Base-by-base conservation (phyloP, 1,140 invertebrate genomes). In the Pseudomyrmex concolor region DNA sequence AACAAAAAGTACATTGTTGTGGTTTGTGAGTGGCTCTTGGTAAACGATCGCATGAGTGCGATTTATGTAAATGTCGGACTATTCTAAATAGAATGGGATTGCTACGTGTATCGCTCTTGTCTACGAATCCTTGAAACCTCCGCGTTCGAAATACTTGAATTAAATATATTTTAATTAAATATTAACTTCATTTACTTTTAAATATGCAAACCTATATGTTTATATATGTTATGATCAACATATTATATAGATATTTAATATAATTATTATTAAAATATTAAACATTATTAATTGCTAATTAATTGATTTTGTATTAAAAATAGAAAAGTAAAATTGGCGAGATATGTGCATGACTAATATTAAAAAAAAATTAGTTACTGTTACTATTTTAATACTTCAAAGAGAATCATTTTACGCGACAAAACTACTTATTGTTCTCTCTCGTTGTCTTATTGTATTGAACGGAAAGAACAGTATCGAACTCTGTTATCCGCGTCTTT, bases 161-260 rank as follows among this genome's bases (percentile, higher is more conserved):
- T 4, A 12, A 68, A 68, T 55, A 67, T 68, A 51, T 7, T 70
- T 1, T 34, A 70, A 50, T 70, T 60, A 70, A 48, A 68, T 78
- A 48, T 68, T 70, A 51, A 10, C 50, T 12, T 25, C 59, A 25
- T 68, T 25, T n/a, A 19, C 13, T 43, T 7, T 34, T 34, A 34
- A 34, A 34, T 4, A 34, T 5, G 34, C 34, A 34, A 34, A n/a
- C n/a, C n/a, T n/a, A n/a, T n/a, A n/a, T n/a, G n/a, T n/a, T n/a
- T n/a, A n/a, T 34, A 34, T 34, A 34, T 7, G 5, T 34, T 34
- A 34, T 34, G 5, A 34, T 5, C 34, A 34, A 34, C 34, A 34
- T 34, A 34, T 34, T 34, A 7, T 7, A 7, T 7, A 34, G 34
- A 34, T 34, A 34, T 34, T 34, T 34, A 34, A 7, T 5, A 34